These are phyloP conservation scores for Stenodera caucasica DNA, from an alignment of 2,888 invertebrate species.

Conservation along the genomic window DNA sequence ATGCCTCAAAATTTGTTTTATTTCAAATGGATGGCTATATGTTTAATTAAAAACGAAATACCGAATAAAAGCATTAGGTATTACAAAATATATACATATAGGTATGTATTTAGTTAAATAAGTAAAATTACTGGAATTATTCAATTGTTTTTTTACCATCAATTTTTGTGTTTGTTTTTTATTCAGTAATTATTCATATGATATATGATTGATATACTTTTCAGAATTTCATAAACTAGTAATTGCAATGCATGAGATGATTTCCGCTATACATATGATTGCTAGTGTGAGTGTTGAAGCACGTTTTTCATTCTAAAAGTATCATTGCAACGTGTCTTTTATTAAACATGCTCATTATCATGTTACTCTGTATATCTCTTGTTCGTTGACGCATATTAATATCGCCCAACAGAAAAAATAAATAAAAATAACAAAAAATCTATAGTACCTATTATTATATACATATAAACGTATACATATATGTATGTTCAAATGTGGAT, in stretches of 20 bases:
- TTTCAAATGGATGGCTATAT: background rate
- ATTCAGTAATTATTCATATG: background rate
- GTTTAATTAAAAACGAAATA: background rate
- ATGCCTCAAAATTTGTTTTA: background rate
- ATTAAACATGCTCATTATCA: background rate
- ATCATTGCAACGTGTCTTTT: background rate
- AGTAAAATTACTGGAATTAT: too few relatives aligned
- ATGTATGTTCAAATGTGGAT: background rate
- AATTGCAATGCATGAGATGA: constrained; percentile 15
- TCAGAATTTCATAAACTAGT: background rate
- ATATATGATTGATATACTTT: background rate
- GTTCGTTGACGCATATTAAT: too few relatives aligned
- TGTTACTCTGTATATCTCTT: background rate
- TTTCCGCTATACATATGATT: constrained; percentile 15
- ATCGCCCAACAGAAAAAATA: too few relatives aligned
- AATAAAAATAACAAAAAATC: too few relatives aligned
- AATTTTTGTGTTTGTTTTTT: background rate
- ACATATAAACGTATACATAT: background rate
- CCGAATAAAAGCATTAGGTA: too few relatives aligned
- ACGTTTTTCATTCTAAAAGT: background rate
- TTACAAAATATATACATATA: too few relatives aligned
- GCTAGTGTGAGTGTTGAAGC: constrained; percentile 1
- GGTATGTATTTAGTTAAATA: too few relatives aligned
- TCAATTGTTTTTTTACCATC: too few relatives aligned
- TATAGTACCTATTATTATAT: too few relatives aligned